phyloP scores from a whole-genome alignment of 2,888 invertebrate species.

The Apodemia zela region DNA sequence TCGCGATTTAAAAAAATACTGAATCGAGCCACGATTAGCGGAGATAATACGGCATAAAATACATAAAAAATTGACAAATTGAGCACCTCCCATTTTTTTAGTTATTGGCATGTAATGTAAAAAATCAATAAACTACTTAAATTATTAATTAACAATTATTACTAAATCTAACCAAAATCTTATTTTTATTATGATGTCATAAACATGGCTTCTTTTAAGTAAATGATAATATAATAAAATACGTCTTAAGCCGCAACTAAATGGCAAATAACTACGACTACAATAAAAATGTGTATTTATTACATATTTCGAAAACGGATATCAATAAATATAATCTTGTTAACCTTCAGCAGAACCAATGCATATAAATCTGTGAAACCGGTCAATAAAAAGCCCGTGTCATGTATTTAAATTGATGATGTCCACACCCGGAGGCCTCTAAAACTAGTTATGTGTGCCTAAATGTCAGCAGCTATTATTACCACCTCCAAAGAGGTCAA shows the following conservation, averaged over 20 bases:
- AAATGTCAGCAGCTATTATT: slow-evolving; percentile 75
- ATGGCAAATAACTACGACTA: neutral
- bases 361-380: slow-evolving; percentile 43
- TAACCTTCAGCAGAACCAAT: slow-evolving; percentile 28
- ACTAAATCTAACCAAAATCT: too few species aligned
- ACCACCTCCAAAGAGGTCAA: slow-evolving; percentile 49
- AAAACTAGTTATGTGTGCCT: slow-evolving; percentile 59
- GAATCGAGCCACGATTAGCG: too few species aligned
- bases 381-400: slow-evolving; percentile 39
- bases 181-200: too few species aligned
- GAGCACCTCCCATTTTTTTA: too few species aligned
- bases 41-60: too few species aligned
- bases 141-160: too few species aligned
- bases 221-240: neutral
- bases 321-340: slow-evolving; percentile 21
- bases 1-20: too few species aligned
- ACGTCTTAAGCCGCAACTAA: neutral
- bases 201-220: too few species aligned
- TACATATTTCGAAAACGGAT: slow-evolving; percentile 22
- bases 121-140: too few species aligned
- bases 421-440: slow-evolving; percentile 41
- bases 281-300: slow-evolving; percentile 12
- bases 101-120: too few species aligned
- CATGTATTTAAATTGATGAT: slow-evolving; percentile 36
- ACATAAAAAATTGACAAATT: too few species aligned